phyloP scores from a whole-genome alignment of 2,113 vertebrate genomes.

The Xenopus tropicalis region DNA sequence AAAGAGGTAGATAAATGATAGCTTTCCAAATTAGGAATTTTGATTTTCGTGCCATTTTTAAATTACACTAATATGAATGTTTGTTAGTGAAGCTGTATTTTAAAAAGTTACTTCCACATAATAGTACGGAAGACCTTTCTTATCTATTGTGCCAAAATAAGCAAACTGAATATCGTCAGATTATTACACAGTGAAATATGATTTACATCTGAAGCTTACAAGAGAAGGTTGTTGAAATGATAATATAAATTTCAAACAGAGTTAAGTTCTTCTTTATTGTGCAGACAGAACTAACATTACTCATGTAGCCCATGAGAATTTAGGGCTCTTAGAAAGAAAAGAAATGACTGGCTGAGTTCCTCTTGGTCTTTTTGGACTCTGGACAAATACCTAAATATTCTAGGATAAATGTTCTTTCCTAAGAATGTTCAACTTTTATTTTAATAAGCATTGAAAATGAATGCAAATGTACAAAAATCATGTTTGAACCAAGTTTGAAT shows the following conservation, averaged over 20 bases:
- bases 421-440: too few relatives aligned
- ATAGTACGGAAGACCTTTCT: neutral
- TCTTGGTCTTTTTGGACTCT: conserved; percentile 39
- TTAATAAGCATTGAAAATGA: too few relatives aligned
- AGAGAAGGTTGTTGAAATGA: conserved; percentile 15
- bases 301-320: neutral
- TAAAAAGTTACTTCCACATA: neutral
- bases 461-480: too few relatives aligned
- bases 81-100: conserved; percentile 7
- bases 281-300: neutral
- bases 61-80: neutral
- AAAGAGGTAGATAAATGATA: too few relatives aligned
- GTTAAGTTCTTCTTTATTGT: conserved; percentile 14
- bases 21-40: too few relatives aligned
- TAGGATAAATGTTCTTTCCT: too few relatives aligned
- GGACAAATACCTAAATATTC: too few relatives aligned
- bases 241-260: conserved; percentile 16
- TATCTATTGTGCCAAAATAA: conserved; percentile 1
- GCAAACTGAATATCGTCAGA: conserved; percentile 8
- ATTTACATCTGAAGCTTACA: conserved; percentile 5
- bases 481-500: too few relatives aligned
- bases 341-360: neutral
- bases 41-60: neutral
- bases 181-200: neutral
- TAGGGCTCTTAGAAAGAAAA: conserved; percentile 1